phyloP scores from a whole-genome alignment of 92 coral and sea anemone species.

The Epizoanthus rinbou region DNA sequence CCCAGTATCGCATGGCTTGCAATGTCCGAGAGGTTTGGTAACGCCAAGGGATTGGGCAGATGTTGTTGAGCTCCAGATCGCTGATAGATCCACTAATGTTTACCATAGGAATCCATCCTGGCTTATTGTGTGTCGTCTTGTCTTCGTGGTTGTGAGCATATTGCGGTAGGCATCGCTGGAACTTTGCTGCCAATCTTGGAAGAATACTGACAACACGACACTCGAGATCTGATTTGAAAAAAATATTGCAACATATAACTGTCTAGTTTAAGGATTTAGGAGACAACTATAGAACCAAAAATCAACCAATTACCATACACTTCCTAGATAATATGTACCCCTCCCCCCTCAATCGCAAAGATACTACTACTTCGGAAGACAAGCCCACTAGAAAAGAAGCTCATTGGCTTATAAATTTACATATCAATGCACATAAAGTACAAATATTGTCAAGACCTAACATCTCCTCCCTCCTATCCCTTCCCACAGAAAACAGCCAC shows the following conservation, averaged over 20 bases:
- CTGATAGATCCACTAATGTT: conserved; percentile 35
- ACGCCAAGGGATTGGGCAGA: conserved; percentile 80
- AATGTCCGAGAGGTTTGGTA: conserved; percentile 53
- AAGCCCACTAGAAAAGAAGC: too few species aligned
- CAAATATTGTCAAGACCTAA: too few species aligned
- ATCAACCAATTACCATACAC: too few species aligned
- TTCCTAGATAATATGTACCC: too few species aligned
- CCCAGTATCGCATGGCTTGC: conserved; percentile 46
- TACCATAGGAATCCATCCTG: conserved; percentile 62
- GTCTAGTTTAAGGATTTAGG: too few species aligned
- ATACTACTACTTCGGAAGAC: too few species aligned
- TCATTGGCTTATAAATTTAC: too few species aligned
- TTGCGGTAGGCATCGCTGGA: conserved; percentile 62
- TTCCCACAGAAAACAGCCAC: too few species aligned
- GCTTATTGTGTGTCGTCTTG: conserved; percentile 46
- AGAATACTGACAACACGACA: background rate
- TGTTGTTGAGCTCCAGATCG: conserved; percentile 25
- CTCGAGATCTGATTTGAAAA: conserved; percentile 3
- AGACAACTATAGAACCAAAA: too few species aligned
- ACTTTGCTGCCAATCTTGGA: background rate
- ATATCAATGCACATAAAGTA: too few species aligned
- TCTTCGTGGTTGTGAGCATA: conserved; percentile 44
- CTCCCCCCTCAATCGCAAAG: too few species aligned
- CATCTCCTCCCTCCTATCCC: too few species aligned
- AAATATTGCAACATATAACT: background rate